Conservation (phyloP, 2,113 vertebrate genomes). For the Cololabis saira region DNA sequence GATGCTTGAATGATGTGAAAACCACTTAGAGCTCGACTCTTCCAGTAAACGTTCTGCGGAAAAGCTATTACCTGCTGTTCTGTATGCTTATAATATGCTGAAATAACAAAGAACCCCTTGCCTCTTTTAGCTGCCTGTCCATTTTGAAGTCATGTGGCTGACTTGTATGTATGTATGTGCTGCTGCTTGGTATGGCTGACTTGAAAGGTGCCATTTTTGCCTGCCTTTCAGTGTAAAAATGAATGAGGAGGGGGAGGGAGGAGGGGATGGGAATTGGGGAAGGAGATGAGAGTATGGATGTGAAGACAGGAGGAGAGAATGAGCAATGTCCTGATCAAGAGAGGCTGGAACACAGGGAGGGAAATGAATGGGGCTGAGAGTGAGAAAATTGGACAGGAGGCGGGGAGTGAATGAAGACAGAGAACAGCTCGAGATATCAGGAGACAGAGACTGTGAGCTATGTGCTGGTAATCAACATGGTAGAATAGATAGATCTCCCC, state of each 20-base stretch:
- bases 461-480: slow-evolving; percentile 79
- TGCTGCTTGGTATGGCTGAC: not conserved
- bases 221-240: slow-evolving; percentile 36
- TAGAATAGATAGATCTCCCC: slow-evolving; percentile 75
- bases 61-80: slow-evolving; percentile 58
- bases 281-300: slow-evolving; percentile 64
- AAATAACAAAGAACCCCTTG: slow-evolving; percentile 39
- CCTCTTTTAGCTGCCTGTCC: slow-evolving; percentile 41
- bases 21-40: slow-evolving; percentile 56
- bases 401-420: slow-evolving; percentile 77
- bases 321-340: slow-evolving; percentile 73
- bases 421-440: slow-evolving; percentile 72
- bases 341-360: slow-evolving; percentile 67
- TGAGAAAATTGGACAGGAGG: slow-evolving; percentile 78
- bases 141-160: slow-evolving; percentile 16
- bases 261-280: not conserved
- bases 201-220: slow-evolving; percentile 11
- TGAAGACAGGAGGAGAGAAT: slow-evolving; percentile 56
- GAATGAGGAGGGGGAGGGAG: slow-evolving; percentile 20
- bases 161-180: not conserved
- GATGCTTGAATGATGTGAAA: slow-evolving; percentile 51
- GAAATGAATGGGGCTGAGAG: slow-evolving; percentile 76
- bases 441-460: slow-evolving; percentile 78
- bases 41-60: slow-evolving; percentile 56
- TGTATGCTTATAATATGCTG: slow-evolving; percentile 44